Evolutionary conservation across 2,888 invertebrate species (phyloP).

Genomic region (Pseudococcus viburni): DNA sequence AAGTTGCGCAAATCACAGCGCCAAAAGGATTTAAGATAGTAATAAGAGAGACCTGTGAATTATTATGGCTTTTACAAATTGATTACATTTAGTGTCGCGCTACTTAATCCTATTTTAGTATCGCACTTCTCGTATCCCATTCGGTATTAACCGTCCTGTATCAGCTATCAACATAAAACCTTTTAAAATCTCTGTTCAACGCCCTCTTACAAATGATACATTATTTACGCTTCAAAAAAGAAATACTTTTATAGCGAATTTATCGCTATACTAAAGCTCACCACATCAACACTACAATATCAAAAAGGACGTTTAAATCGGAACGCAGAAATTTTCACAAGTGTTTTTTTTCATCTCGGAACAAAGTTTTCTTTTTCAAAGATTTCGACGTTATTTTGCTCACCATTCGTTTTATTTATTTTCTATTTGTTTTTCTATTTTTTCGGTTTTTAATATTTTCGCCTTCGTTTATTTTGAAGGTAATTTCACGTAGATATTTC

Average conservation of each 20-base stretch:
- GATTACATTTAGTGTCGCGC: slow-evolving; percentile 62
- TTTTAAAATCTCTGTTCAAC: slow-evolving; percentile 59
- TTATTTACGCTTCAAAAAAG: slow-evolving; percentile 57
- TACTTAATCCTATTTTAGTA: slow-evolving; percentile 64
- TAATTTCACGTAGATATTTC: background rate
- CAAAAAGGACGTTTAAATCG: slow-evolving; percentile 39
- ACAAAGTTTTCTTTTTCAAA: background rate
- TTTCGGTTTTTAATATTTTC: background rate
- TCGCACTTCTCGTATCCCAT: slow-evolving; percentile 42
- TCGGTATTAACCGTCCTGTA: slow-evolving; percentile 59
- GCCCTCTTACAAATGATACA: slow-evolving; percentile 62
- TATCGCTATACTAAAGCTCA: slow-evolving; percentile 40
- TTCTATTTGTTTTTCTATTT: background rate
- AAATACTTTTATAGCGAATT: slow-evolving; percentile 51
- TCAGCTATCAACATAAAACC: slow-evolving; percentile 62
- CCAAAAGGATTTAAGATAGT: slow-evolving; percentile 35
- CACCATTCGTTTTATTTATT: background rate
- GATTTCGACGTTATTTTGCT: background rate
- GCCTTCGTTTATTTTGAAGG: background rate
- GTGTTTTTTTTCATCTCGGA: slow-evolving; percentile 15
- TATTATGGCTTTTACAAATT: slow-evolving; percentile 64
- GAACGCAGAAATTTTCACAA: slow-evolving; percentile 18
- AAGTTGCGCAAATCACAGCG: slow-evolving; percentile 27
- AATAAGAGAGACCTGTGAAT: slow-evolving; percentile 59
- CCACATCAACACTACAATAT: slow-evolving; percentile 33